These are phyloP conservation scores for Caenorhabditis afra DNA, from an alignment of 2,888 invertebrate genomes.

Conservation along the genomic window DNA sequence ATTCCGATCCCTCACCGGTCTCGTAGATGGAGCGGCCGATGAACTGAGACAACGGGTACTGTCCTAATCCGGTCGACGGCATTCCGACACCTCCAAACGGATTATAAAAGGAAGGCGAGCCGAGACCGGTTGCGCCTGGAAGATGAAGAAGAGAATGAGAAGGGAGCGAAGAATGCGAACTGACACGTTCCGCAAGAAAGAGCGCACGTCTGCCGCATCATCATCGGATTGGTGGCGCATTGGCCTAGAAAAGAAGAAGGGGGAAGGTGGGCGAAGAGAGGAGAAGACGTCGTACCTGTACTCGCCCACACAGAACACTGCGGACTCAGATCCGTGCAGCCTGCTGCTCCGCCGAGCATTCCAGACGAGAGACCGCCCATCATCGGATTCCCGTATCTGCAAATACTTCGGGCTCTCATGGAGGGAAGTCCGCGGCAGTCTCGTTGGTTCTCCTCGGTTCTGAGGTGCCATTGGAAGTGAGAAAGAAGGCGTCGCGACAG, in stretches of 20 bases:
- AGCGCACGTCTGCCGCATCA: constrained; percentile 54
- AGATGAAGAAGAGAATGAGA: neutral
- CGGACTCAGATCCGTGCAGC: constrained; percentile 49
- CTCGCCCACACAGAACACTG: constrained; percentile 59
- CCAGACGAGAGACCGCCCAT: constrained; percentile 13
- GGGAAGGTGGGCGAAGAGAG: neutral
- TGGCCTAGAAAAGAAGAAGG: constrained; percentile 40
- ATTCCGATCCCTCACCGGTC: constrained; percentile 22
- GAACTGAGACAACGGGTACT: constrained; percentile 46
- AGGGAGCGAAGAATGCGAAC: neutral
- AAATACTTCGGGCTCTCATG: constrained; percentile 61
- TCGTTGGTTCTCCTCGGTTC: constrained; percentile 21
- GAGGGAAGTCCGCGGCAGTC: constrained; percentile 58
- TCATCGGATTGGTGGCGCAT: constrained; percentile 48
- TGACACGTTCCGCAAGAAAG: constrained; percentile 59
- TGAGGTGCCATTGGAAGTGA: constrained; percentile 4
- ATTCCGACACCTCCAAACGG: constrained; percentile 11
- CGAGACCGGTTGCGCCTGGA: constrained; percentile 35
- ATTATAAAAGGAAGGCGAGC: constrained; percentile 22
- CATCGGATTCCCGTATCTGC: constrained; percentile 52
- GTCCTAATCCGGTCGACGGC: constrained; percentile 23
- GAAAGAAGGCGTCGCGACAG: neutral
- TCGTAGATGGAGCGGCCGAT: constrained; percentile 56
- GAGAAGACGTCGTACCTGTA: constrained; percentile 27
- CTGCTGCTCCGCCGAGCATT: constrained; percentile 4